These are phyloP conservation scores for Drosophila meridiana DNA, from an alignment of 2,888 invertebrate species.

Conservation along the genomic window DNA sequence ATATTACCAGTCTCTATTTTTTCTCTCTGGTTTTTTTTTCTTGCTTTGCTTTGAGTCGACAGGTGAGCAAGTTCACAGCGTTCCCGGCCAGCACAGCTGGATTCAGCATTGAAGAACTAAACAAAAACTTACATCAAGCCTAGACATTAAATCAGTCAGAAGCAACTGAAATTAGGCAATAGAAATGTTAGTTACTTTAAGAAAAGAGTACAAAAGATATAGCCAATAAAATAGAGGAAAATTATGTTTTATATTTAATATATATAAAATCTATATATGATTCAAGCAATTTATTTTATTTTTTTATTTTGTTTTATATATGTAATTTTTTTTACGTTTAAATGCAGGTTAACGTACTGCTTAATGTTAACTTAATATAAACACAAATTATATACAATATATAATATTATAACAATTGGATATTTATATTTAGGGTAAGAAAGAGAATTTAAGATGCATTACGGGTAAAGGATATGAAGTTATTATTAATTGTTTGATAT, in stretches of 20 bases:
- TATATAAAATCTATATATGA: too few species aligned
- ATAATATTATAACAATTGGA: too few species aligned
- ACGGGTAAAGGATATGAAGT: too few species aligned
- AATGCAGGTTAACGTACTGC: too few species aligned
- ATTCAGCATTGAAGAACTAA: constrained; percentile 14
- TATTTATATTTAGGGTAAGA: too few species aligned
- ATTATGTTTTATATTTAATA: not conserved
- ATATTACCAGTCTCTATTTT: constrained; percentile 28
- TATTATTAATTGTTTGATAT: too few species aligned
- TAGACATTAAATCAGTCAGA: constrained; percentile 22
- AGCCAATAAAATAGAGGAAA: not conserved
- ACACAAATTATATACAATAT: too few species aligned
- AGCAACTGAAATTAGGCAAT: constrained; percentile 13
- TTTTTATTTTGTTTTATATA: too few species aligned
- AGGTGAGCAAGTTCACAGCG: constrained; percentile 70
- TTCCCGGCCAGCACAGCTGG: constrained; percentile 30
- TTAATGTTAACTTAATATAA: too few species aligned
- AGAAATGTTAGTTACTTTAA: constrained; percentile 19
- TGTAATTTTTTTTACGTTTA: too few species aligned
- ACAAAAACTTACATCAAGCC: constrained; percentile 22
- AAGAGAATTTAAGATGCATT: too few species aligned
- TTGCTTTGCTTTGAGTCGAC: constrained; percentile 60
- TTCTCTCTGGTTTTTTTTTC: not conserved
- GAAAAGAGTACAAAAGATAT: not conserved
- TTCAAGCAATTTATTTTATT: too few species aligned